Evolutionary conservation across 2,797 vertebrate genomes (phyloP), one percentile per base, ranked within the genome.

Genomic region (Helostoma temminkii): DNA sequence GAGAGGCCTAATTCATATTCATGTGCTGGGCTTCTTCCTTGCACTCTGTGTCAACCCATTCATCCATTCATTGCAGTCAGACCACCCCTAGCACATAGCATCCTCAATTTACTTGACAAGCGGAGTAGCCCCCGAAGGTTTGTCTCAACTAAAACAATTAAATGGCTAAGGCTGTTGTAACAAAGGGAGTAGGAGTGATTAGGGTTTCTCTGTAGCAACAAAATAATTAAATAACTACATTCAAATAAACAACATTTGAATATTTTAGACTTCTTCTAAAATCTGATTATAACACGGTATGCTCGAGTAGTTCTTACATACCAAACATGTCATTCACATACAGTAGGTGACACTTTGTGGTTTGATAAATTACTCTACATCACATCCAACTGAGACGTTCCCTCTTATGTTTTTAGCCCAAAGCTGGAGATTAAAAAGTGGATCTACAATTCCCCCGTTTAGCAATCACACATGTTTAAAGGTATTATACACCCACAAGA

Each of bases 381-480:
- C 70, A 82, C 54, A 62, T 78, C 75, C 56, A 14, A 65, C 52
- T 26, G 68, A 83, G 71, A 74, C 50, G 2, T 24, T 34, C 12
- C 4, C 62, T 55, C 59, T 43, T 53, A 43, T 59, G 72, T 68
- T 80, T 77, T 21, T 62, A 52, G 75, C 72, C 65, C 54, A 78
- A 74, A 85, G 78, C 78, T 63, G 45, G 28, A 80, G 78, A 89
- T 83, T 71, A 76, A 69, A 60, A 80, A 77, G 75, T 46, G 12
- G 75, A 79, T 84, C 72, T 72, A 79, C 61, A 76, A 73, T 86
- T 82, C 76, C 80, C 82, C 71, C 67, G 75, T 86, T 90, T 72
- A 83, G 81, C 58, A 65, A 87, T 91, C 88, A 80, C 73, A 85
- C 79, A 21, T 76, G 71, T 91, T 88, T 88, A 84, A 91, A 90